Conservation (phyloP, 2,797 vertebrate genomes). For the Clarias fuscus region DNA sequence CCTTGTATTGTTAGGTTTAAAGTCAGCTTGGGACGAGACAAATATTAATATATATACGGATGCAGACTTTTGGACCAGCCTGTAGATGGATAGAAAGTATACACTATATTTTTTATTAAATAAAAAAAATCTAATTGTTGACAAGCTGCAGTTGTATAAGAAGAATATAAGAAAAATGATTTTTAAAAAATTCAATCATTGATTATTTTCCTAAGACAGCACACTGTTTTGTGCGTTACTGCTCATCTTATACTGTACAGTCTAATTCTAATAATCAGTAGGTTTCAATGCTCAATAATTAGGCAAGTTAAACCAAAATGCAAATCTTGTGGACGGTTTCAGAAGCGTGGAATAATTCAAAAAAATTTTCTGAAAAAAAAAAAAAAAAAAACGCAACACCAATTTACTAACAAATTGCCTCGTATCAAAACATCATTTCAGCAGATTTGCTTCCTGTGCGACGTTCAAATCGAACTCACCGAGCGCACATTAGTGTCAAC, state of each 20-base stretch:
- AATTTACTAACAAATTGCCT: conserved; percentile 25
- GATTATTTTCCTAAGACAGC: background rate
- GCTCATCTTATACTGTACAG: background rate
- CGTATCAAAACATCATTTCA: conserved; percentile 34
- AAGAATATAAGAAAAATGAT: too few relatives aligned
- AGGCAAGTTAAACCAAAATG: conserved; percentile 3
- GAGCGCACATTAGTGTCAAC: conserved; percentile 36
- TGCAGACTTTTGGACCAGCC: too few relatives aligned
- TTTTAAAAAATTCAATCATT: too few relatives aligned
- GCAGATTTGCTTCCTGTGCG: conserved; percentile 37
- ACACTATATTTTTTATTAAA: background rate
- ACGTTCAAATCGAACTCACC: conserved; percentile 51
- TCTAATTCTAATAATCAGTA: background rate
- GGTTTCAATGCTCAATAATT: background rate
- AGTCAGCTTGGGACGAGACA: too few relatives aligned
- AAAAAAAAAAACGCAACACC: background rate
- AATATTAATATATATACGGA: too few relatives aligned
- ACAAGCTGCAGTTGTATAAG: background rate
- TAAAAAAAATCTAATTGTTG: background rate
- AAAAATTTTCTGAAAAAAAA: background rate
- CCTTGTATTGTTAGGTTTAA: too few relatives aligned
- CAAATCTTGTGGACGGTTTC: conserved; percentile 6
- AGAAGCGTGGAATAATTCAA: conserved; percentile 3
- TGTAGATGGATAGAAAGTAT: background rate
- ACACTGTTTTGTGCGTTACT: background rate